A percentile compares a stretch with the other conserved stretches of the same genome.
Conservation (phyloP, 2,888 invertebrate species). For the Leptogaster cylindrica region DNA sequence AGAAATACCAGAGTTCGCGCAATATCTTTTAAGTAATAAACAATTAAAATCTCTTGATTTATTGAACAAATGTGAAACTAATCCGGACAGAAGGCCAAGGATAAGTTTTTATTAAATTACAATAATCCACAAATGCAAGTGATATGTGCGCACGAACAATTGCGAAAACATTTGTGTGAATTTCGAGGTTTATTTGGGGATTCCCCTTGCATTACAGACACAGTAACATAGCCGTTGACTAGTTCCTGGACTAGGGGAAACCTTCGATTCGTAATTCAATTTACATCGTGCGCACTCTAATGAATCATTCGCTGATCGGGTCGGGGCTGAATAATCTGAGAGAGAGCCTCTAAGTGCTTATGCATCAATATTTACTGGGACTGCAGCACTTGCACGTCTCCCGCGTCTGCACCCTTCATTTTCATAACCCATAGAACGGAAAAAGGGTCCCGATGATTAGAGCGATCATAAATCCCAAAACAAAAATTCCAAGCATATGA, state of each 20-base stretch:
- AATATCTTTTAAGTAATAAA: too few relatives aligned
- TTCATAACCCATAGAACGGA: not conserved
- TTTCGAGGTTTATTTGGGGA: slow-evolving; percentile 7
- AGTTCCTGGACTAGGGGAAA: slow-evolving; percentile 4
- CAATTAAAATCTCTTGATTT: too few relatives aligned
- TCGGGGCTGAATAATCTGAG: slow-evolving; percentile 2
- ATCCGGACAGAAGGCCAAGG: too few relatives aligned
- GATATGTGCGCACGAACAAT: slow-evolving; percentile 2
- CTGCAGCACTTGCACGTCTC: not conserved
- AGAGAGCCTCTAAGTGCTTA: slow-evolving; percentile 12
- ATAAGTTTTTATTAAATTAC: slow-evolving; percentile 23
- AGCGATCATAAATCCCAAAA: slow-evolving; percentile 30
- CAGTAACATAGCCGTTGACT: not conserved
- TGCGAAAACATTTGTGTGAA: slow-evolving; percentile 18
- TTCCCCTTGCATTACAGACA: not conserved
- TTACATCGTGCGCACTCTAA: slow-evolving; percentile 14
- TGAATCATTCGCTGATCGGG: slow-evolving; percentile 27
- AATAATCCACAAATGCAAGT: slow-evolving; percentile 11
- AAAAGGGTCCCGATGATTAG: slow-evolving; percentile 20
- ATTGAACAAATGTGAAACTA: too few relatives aligned
- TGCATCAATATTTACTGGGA: slow-evolving; percentile 12
- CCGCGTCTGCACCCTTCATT: not conserved
- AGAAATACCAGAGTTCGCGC: too few relatives aligned
- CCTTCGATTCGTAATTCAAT: slow-evolving; percentile 18
- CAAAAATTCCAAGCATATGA: slow-evolving; percentile 30